Conservation (phyloP, 2,113 vertebrate genomes). For the Clarias gariepinus region DNA sequence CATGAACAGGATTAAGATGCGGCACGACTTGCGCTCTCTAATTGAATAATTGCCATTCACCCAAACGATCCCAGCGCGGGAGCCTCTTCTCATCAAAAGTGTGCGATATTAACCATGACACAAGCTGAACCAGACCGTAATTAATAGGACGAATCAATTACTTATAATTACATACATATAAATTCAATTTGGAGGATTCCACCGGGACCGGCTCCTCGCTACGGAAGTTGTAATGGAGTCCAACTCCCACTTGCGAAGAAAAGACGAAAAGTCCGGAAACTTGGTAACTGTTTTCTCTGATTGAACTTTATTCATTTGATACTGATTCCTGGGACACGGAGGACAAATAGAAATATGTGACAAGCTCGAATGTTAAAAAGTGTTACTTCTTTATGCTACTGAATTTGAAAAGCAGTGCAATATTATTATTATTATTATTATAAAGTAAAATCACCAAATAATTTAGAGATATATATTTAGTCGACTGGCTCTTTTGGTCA, state of each 20-base stretch:
- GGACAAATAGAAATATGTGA: not conserved
- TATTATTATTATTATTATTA: too few relatives aligned
- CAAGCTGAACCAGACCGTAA: slow-evolving; percentile 73
- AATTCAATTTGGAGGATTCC: slow-evolving; percentile 74
- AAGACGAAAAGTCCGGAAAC: not conserved
- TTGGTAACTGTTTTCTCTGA: not conserved
- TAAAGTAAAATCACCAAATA: not conserved
- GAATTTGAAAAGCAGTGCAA: not conserved
- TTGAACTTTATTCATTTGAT: not conserved
- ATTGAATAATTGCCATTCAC: slow-evolving; percentile 77
- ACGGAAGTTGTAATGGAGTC: slow-evolving; percentile 69
- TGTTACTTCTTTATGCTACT: not conserved
- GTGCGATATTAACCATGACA: slow-evolving; percentile 79
- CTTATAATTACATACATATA: slow-evolving; percentile 65
- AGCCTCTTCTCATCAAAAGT: slow-evolving; percentile 66
- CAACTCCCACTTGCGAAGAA: slow-evolving; percentile 58
- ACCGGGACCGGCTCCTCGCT: slow-evolving; percentile 72
- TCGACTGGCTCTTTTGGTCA: not conserved
- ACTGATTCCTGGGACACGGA: not conserved
- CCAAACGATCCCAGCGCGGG: slow-evolving; percentile 70
- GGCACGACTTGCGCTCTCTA: slow-evolving; percentile 51
- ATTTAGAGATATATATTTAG: not conserved
- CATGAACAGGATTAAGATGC: slow-evolving; percentile 65
- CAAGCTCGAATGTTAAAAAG: not conserved
- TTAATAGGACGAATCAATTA: slow-evolving; percentile 81